Base-by-base conservation (phyloP, 2,888 invertebrate genomes). In the Lissonota sp. region DNA sequence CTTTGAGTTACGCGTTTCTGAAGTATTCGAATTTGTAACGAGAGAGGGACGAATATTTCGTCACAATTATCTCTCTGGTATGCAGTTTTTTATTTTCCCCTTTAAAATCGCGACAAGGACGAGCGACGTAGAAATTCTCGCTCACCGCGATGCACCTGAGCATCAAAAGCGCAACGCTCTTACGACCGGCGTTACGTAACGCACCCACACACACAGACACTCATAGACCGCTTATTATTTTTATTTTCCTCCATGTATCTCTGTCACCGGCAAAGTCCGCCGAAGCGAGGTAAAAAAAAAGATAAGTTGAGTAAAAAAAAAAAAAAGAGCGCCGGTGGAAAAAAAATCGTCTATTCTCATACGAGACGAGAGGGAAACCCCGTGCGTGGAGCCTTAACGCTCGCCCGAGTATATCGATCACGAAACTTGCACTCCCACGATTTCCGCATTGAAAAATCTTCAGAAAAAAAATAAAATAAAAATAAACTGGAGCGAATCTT, bases 221-320 rank as follows among this genome's bases (percentile, higher is more conserved):
- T 26, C 26, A 26, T 26, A 26, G 76, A 53, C 73, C 58, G 76
- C 79, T 86, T 87, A 88, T 89, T 89, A 90, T 90, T 90, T 90
- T 88, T 89, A 90, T 90, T 90, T 90, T 88, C 84, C 85, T 66
- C 85, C 26, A 26, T 26, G 26, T 26, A 86, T 85, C 84, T 84
- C 83, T 86, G 86, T 87, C 86, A 86, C 86, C 86, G 86, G 84
- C 85, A 86, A 84, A 67, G 64, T 71, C 81, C 84, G 83, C 64
- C 84, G 77, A 70, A 78, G 83, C 82, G 83, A 70, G 40, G 75
- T 62, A 55, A 71, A 76, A 64, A 64, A 64, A 72, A 46, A 55
- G 4, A 57, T 6, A 16, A 55, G 46, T 7, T 10, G 58, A 51
- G 40, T 12, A 53, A 42, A 63, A 26, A 53, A 72, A 63, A 10